Evolutionary conservation across 2,888 invertebrate genomes (phyloP).

Genomic region (Andrena dorsata): DNA sequence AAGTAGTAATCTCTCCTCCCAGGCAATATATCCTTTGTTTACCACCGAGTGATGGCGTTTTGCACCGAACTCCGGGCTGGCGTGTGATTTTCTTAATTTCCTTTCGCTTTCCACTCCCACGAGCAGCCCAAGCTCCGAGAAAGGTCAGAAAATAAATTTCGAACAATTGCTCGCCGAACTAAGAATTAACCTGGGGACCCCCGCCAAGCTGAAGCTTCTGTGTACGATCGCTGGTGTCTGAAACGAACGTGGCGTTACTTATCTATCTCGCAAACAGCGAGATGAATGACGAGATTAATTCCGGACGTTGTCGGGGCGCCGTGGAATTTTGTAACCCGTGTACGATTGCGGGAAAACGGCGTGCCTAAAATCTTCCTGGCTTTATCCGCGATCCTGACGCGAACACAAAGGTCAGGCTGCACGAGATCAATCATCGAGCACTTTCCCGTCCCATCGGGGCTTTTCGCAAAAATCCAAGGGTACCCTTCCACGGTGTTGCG

Average conservation of each 20-base stretch:
- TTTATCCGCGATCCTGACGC: background rate
- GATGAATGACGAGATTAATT: slow-evolving; percentile 28
- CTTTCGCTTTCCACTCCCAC: slow-evolving; percentile 48
- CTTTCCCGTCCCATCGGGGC: slow-evolving; percentile 32
- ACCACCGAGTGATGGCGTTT: slow-evolving; percentile 55
- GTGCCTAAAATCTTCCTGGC: background rate
- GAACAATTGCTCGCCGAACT: background rate
- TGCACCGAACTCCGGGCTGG: slow-evolving; percentile 56
- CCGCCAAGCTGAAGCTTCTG: background rate
- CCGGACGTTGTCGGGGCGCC: background rate
- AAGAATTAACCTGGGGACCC: background rate
- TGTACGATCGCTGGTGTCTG: background rate
- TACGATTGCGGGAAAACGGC: background rate
- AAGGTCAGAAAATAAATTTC: no score
- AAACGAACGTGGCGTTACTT: background rate
- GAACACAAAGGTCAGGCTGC: slow-evolving; percentile 26
- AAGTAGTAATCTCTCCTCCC: slow-evolving; percentile 66
- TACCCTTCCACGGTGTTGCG: slow-evolving; percentile 20
- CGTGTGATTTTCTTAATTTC: slow-evolving; percentile 57
- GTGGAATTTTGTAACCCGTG: slow-evolving; percentile 19
- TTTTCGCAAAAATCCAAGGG: slow-evolving; percentile 22
- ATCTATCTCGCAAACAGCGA: slow-evolving; percentile 3
- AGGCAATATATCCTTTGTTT: slow-evolving; percentile 71
- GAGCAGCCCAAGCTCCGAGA: background rate
- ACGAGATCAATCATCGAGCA: slow-evolving; percentile 33